Base-by-base conservation (phyloP, 2,797 vertebrate genomes). In the Antrozous pallidus region DNA sequence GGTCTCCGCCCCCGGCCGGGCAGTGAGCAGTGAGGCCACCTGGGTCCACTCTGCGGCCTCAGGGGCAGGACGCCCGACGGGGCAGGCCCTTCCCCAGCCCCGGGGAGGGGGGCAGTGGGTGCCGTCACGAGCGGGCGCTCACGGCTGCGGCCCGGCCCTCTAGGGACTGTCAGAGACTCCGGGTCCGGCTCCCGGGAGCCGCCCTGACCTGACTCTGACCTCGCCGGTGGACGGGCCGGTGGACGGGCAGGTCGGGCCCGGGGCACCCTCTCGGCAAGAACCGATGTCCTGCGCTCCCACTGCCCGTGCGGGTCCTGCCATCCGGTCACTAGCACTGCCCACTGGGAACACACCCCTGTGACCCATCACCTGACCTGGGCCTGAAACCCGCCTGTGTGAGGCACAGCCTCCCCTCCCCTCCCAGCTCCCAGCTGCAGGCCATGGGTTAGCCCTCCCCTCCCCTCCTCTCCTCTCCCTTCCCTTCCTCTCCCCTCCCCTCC, bases 71-170 rank as follows among this genome's bases (percentile, higher is more conserved):
- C 97, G 96, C 98, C 98, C 97, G 96, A 97, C 96, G 97, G 91
- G 98, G 98, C 96, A 98, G 98, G 98, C 97, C 98, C 98, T 98
- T 98, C 97, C 98, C 98, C 97, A 98, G 97, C 88, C 98, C 98
- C 96, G 98, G 98, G 98, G 98, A 98, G 98, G 94, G 94, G 87
- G 40, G 77, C 95, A 97, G 94, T 24, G 18, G 26, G 26, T 71
- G 56, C 38, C 22, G 10, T 78, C 51, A 20, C 26, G 0, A 40
- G 28, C 61, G 24, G 56, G 67, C 31, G 45, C n/a, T 83, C 20
- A 10, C 0, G 22, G 36, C 14, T 1, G 1, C 45, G 47, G n/a
- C 58, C 33, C 2, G 0, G 75, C 2, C 54, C 17, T 31, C 45
- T 13, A 7, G 54, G 24, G 56, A 65, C 20, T 20, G 38, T 31